Base-by-base conservation (phyloP, 2,797 vertebrate genomes). In the Aselliscus stoliczkanus region DNA sequence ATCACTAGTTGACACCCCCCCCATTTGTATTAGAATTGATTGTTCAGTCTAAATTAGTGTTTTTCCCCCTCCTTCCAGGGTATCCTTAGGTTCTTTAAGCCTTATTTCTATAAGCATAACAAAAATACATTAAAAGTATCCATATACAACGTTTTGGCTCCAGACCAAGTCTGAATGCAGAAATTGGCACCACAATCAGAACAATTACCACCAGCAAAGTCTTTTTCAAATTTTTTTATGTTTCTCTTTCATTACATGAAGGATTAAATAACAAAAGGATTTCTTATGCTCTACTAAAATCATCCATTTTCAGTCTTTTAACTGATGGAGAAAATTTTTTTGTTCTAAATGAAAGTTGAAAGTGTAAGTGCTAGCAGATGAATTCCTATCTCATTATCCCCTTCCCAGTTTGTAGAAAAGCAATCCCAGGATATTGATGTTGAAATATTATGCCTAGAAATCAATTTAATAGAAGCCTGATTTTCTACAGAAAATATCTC, bases 301-400 rank as follows among this genome's bases (percentile, higher is more conserved):
- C 42, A 84, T 50, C 56, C 81, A 85, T 93, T 94, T 93, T 95
- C 34, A 89, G 67, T 65, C 84, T 95, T 97, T 90, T 90, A 94
- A 92, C 56, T 88, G 56, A 92, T 70, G 39, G 42, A 89, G n/a
- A 70, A 94, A 91, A 44, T 23, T 91, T 29, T 91, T 96, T 95
- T 91, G 34, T 75, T 91, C 42, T 56, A 77, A 95, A 62, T 86
- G 77, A 95, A 97, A 96, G 95, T 94, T 79, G 76, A 92, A 96
- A 95, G 23, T 70, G 1, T 65, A 82, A 94, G 18, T 39, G 60
- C 12, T 92, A 81, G 42, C 82, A 54, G 31, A 92, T 82, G 47
- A 79, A 92, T 92, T 95, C 31, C 25, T 21, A 93, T 95, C 31
- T 87, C 94, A 96, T 96, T 96, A 87, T 58, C 25, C 62, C 91